These are phyloP conservation scores for Andrena haemorrhoa DNA, from an alignment of 2,888 invertebrate species.

Conservation along the genomic window DNA sequence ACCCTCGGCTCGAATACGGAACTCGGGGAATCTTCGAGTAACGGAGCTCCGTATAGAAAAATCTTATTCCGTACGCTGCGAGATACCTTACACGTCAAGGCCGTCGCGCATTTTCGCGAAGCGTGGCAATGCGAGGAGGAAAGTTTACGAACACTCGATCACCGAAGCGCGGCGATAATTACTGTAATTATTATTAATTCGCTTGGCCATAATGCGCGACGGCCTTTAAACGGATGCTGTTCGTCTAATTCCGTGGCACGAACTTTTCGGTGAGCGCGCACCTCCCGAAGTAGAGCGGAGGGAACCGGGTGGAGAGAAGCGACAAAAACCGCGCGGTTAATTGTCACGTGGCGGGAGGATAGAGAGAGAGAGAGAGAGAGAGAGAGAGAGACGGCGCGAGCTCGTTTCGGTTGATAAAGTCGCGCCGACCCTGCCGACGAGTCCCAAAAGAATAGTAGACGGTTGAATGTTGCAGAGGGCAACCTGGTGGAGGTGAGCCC, in stretches of 20 bases:
- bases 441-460: conserved; percentile 16
- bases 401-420: conserved; percentile 14
- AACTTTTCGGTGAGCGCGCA: background rate
- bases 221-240: background rate
- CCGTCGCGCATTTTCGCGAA: too few relatives aligned
- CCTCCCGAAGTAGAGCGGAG: background rate
- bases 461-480: conserved; percentile 77
- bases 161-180: too few relatives aligned
- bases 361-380: background rate
- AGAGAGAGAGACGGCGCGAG: background rate
- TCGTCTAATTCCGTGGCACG: background rate
- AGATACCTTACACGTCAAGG: too few relatives aligned
- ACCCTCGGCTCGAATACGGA: background rate
- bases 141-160: too few relatives aligned
- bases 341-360: background rate
- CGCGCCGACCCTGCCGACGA: background rate
- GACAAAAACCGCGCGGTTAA: conserved; percentile 16
- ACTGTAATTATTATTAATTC: too few relatives aligned
- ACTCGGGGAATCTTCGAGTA: background rate
- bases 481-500: conserved; percentile 82
- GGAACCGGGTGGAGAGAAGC: background rate
- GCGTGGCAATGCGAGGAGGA: too few relatives aligned
- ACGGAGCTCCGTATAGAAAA: background rate
- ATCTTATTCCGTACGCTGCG: background rate
- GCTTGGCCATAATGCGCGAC: too few relatives aligned